Evolutionary conservation across 1,140 invertebrate species (phyloP).

Genomic region (Ptiloglossa arizonensis): DNA sequence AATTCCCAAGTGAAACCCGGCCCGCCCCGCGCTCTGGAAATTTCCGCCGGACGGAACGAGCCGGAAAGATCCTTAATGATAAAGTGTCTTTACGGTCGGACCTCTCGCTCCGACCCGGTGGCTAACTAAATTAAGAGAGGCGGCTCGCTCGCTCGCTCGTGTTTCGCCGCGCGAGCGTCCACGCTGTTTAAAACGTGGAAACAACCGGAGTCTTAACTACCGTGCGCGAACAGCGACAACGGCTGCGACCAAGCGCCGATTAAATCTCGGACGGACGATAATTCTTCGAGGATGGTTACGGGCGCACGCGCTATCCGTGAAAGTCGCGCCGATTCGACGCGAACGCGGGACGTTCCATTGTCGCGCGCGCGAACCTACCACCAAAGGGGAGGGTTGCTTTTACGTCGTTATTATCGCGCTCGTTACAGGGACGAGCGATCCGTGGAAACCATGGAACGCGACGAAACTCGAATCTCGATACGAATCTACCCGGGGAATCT

Average conservation of each 20-base stretch:
- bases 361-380: too few species aligned
- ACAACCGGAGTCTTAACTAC: constrained; percentile 29
- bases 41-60: constrained; percentile 23
- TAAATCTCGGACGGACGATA: constrained; percentile 39
- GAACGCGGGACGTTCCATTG: constrained; percentile 21
- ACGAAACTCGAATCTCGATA: neutral
- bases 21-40: neutral
- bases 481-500: neutral
- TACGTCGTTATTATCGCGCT: constrained; percentile 21
- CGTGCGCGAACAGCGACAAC: constrained; percentile 40
- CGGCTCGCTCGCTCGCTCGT: neutral
- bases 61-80: constrained; percentile 30
- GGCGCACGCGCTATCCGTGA: neutral
- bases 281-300: constrained; percentile 23
- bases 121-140: constrained; percentile 46
- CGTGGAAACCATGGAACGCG: neutral
- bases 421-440: constrained; percentile 22
- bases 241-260: constrained; percentile 20
- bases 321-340: neutral
- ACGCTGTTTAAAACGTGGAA: constrained; percentile 40
- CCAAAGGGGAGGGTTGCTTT: constrained; percentile 18
- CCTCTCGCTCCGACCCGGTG: constrained; percentile 7
- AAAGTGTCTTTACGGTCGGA: constrained; percentile 25
- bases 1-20: constrained; percentile 16
- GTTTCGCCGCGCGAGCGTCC: too few species aligned